Evolutionary conservation across 1,140 invertebrate species (phyloP).

Genomic region (Pentalonia nigronervosa): DNA sequence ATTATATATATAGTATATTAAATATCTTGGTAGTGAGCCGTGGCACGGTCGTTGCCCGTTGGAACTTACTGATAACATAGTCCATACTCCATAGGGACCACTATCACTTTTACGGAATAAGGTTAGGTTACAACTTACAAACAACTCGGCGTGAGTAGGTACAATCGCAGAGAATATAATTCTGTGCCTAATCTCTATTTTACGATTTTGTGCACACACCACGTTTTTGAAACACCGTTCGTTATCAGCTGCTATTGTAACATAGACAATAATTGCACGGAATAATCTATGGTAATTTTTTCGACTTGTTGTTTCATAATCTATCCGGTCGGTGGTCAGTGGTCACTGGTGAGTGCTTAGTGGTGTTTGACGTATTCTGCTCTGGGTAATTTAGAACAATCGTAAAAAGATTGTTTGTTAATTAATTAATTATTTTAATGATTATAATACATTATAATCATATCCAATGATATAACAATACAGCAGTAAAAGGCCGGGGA

Average conservation of each 20-base stretch:
- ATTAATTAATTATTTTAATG: not conserved
- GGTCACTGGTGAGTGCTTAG: too few species aligned
- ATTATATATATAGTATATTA: too few species aligned
- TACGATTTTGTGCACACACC: not conserved
- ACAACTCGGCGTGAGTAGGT: not conserved
- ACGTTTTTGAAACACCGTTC: not conserved
- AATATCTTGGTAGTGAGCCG: too few species aligned
- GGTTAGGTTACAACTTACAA: too few species aligned
- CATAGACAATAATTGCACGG: too few species aligned
- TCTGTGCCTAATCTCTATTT: too few species aligned
- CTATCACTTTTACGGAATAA: too few species aligned
- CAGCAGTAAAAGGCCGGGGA: not conserved
- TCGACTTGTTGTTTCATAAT: not conserved
- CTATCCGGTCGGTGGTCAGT: too few species aligned
- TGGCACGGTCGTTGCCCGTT: too few species aligned
- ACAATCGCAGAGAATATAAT: not conserved
- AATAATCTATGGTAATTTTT: not conserved
- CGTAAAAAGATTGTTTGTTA: not conserved
- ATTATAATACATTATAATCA: too few species aligned
- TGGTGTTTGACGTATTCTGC: not conserved
- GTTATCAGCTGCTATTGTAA: not conserved
- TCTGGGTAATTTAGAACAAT: not conserved
- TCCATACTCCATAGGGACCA: too few species aligned
- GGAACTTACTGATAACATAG: too few species aligned
- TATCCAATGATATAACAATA: not conserved